These are phyloP conservation scores for Tautogolabrus adspersus DNA, from an alignment of 2,113 vertebrate genomes.

Conservation along the genomic window DNA sequence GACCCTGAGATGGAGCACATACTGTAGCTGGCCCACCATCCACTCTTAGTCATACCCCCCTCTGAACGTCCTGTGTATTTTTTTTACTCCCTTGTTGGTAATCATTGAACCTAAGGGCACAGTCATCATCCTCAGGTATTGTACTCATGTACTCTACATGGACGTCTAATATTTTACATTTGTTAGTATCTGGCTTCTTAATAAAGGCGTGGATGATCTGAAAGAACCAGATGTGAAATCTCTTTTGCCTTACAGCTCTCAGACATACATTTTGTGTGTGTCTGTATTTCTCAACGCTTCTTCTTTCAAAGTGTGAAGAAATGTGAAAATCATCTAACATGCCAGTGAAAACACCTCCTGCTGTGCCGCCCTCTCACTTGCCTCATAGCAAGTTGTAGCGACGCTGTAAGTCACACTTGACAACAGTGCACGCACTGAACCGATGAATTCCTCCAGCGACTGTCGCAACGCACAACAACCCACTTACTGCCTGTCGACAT, in stretches of 20 bases:
- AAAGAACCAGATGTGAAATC: too few species aligned
- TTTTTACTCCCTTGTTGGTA: too few species aligned
- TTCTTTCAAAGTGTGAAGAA: constrained; percentile 29
- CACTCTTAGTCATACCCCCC: too few species aligned
- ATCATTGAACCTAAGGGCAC: too few species aligned
- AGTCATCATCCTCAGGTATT: too few species aligned
- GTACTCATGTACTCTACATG: too few species aligned
- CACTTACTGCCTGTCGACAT: constrained; percentile 29
- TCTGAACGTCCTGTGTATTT: too few species aligned
- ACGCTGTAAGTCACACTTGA: constrained; percentile 40
- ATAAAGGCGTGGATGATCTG: too few species aligned
- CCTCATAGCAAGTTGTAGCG: constrained; percentile 38
- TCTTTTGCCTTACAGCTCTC: not conserved
- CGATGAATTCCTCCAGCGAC: constrained; percentile 15
- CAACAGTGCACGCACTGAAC: not conserved
- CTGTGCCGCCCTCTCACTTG: constrained; percentile 30
- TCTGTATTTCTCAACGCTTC: not conserved
- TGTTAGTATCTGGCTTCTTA: too few species aligned
- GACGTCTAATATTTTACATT: too few species aligned
- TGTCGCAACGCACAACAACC: constrained; percentile 17
- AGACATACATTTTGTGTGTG: not conserved
- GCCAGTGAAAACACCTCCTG: constrained; percentile 16
- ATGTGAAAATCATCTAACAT: constrained; percentile 22
- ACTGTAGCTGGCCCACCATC: too few species aligned
- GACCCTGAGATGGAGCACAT: too few species aligned